These are phyloP conservation scores for Hymenopus coronatus DNA, from an alignment of 2,888 invertebrate genomes.

Conservation along the genomic window DNA sequence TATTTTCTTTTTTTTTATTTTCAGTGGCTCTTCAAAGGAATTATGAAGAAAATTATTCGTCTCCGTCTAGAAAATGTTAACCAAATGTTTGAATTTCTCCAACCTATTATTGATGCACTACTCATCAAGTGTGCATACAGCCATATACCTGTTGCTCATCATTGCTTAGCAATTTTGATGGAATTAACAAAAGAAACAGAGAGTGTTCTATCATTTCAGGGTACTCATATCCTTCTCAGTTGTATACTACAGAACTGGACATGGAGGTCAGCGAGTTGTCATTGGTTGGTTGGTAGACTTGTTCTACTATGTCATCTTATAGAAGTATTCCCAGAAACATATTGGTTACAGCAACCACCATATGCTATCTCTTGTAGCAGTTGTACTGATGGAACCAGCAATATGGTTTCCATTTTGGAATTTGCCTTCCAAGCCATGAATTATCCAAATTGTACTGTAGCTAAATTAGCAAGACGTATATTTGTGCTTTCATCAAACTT, in stretches of 20 bases:
- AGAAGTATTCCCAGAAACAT: conserved; percentile 45
- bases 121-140: conserved; percentile 48
- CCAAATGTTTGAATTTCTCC: conserved; percentile 35
- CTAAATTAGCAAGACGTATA: conserved; percentile 25
- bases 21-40: conserved; percentile 37
- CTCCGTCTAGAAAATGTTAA: conserved; percentile 26
- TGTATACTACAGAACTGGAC: conserved; percentile 42
- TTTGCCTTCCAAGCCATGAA: conserved; percentile 27
- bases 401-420: conserved; percentile 23
- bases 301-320: conserved; percentile 46
- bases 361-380: conserved; percentile 20
- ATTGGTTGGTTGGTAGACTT: conserved; percentile 48
- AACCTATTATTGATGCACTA: conserved; percentile 46
- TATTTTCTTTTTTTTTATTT: conserved; percentile 9
- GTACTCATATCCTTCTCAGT: conserved; percentile 43
- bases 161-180: conserved; percentile 46
- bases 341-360: conserved; percentile 35
- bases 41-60: conserved; percentile 36
- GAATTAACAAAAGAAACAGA: conserved; percentile 47
- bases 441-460: conserved; percentile 22
- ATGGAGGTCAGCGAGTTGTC: conserved; percentile 42
- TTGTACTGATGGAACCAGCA: conserved; percentile 12
- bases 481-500: conserved; percentile 26
- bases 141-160: conserved; percentile 46
- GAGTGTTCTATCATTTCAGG: conserved; percentile 46